phyloP scores from a whole-genome alignment of 2,113 vertebrate genomes.

The Pangasianodon hypophthalmus region DNA sequence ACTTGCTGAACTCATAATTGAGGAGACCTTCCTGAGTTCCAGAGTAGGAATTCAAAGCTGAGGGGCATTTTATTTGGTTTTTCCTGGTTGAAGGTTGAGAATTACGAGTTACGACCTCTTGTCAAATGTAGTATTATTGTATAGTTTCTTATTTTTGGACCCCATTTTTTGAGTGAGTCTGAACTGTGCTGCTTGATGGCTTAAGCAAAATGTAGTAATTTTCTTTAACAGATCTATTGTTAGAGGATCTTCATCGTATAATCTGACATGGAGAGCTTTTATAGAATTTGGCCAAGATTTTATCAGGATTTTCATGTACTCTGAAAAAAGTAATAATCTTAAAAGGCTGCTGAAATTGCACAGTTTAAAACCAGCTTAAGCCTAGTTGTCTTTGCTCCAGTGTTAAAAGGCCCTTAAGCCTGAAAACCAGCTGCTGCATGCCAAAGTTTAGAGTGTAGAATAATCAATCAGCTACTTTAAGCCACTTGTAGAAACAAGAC shows the following conservation, averaged over 20 bases:
- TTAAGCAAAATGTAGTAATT: neutral
- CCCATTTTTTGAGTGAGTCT: neutral
- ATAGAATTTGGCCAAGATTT: neutral
- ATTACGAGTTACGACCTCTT: neutral
- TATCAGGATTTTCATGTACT: neutral
- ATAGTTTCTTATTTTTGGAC: neutral
- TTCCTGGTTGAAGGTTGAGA: neutral
- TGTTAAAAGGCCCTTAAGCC: neutral
- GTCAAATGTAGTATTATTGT: neutral
- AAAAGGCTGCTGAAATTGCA: neutral
- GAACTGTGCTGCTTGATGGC: neutral
- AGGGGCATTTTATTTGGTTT: neutral
- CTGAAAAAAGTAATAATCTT: neutral
- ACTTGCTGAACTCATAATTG: neutral
- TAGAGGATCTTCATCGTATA: neutral
- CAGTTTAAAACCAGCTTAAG: neutral
- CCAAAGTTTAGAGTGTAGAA: conserved; percentile 6
- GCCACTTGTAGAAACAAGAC: neutral
- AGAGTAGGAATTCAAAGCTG: neutral
- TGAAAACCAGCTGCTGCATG: neutral
- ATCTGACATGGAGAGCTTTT: neutral
- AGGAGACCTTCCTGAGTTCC: neutral
- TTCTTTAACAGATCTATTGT: neutral
- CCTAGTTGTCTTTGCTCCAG: neutral
- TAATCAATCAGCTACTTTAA: conserved; percentile 13